These are phyloP conservation scores for Leucosticte australis DNA, from an alignment of 2,113 vertebrate species.

Conservation along the genomic window DNA sequence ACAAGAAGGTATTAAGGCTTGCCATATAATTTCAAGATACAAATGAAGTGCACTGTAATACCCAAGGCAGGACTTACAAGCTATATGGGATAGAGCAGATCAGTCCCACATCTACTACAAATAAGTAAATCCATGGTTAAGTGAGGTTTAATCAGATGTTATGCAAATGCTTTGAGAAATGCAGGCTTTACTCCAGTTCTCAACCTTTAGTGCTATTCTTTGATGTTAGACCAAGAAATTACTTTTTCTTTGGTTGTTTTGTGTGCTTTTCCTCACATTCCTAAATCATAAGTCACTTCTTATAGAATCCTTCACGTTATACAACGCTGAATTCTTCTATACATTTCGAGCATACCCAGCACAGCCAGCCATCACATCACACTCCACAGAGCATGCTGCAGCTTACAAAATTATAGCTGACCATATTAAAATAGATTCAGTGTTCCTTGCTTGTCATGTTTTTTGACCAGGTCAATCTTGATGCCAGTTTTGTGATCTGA, in stretches of 20 bases:
- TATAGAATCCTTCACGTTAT: not conserved
- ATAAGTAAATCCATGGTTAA: not conserved
- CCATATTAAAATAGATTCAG: not conserved
- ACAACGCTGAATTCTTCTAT: not conserved
- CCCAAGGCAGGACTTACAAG: not conserved
- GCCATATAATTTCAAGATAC: not conserved
- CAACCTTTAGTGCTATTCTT: not conserved
- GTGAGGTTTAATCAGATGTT: not conserved
- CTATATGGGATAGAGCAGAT: not conserved
- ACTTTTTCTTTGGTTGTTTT: not conserved
- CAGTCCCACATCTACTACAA: not conserved
- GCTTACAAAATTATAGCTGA: not conserved
- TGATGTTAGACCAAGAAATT: not conserved
- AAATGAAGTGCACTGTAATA: not conserved
- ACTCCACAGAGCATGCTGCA: accelerated
- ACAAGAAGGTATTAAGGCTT: not conserved
- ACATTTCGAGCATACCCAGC: not conserved
- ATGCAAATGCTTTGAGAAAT: not conserved
- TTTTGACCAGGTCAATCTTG: not conserved
- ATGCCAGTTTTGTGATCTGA: not conserved
- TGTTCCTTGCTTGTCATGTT: accelerated
- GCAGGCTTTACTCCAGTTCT: not conserved
- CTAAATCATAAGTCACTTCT: not conserved
- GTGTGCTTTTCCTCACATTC: not conserved
- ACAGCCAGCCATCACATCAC: not conserved